Percentiles rank a stretch among this genome's conserved stretches.
These are phyloP conservation scores for Chroicocephalus ridibundus DNA, from an alignment of 2,113 vertebrate species.

Conservation along the genomic window DNA sequence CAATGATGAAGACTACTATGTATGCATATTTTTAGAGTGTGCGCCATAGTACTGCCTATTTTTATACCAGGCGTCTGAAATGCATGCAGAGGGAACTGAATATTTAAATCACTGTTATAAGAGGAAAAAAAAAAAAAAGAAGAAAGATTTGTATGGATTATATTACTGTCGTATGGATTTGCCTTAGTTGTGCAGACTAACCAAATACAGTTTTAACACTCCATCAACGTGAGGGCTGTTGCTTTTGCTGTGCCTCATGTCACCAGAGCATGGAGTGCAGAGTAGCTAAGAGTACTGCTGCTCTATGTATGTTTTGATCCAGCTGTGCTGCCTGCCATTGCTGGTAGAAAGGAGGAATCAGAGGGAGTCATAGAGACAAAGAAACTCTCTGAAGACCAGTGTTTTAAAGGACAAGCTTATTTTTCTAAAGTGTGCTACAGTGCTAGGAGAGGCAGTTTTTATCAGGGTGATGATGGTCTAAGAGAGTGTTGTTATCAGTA, in stretches of 20 bases:
- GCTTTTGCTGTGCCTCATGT: neutral
- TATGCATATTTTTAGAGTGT: neutral
- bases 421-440: neutral
- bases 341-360: neutral
- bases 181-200: neutral
- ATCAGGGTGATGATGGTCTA: neutral
- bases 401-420: neutral
- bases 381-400: neutral
- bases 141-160: neutral
- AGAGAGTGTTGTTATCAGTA: neutral
- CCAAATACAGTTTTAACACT: neutral
- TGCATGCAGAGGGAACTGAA: neutral
- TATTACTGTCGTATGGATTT: neutral
- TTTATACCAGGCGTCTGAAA: slow-evolving; percentile 15
- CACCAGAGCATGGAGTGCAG: neutral
- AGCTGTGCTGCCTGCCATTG: neutral
- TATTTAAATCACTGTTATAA: neutral
- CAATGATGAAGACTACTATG: neutral
- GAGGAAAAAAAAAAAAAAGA: no score
- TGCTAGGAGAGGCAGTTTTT: neutral
- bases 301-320: neutral
- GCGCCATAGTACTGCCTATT: slow-evolving; percentile 12
- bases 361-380: neutral
- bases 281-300: neutral
- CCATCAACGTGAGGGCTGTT: neutral